These are phyloP conservation scores for Lamprotornis superbus DNA, from an alignment of 2,113 vertebrate species.

Conservation along the genomic window DNA sequence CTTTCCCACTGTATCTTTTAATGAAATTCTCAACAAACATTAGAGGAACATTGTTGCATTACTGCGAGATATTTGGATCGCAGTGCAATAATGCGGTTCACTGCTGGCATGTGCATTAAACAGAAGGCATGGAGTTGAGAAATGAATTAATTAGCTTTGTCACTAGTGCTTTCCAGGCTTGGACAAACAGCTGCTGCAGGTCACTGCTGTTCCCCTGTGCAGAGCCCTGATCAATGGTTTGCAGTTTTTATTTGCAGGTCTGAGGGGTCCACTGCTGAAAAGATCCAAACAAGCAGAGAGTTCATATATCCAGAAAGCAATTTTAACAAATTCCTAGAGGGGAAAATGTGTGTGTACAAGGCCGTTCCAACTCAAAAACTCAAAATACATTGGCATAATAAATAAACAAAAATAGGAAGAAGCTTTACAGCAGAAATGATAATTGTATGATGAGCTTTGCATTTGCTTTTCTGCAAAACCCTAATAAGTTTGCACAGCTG, in stretches of 20 bases:
- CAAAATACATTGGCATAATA: neutral
- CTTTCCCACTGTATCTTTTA: neutral
- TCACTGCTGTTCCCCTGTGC: neutral
- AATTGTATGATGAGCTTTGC: slow-evolving; percentile 14
- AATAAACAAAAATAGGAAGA: slow-evolving; percentile 32
- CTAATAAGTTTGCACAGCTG: neutral
- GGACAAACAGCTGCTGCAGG: slow-evolving; percentile 23
- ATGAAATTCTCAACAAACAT: neutral
- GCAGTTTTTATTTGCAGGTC: neutral
- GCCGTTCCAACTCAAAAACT: neutral
- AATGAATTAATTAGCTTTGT: slow-evolving; percentile 22
- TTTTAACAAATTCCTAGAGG: neutral
- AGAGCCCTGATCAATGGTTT: neutral
- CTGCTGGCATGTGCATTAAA: neutral
- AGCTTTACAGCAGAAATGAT: neutral
- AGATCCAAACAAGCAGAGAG: neutral
- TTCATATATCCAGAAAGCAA: neutral
- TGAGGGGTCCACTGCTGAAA: neutral
- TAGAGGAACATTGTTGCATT: neutral
- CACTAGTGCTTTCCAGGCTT: neutral
- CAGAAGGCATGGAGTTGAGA: neutral
- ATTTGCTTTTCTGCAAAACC: slow-evolving; percentile 13
- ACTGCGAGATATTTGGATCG: neutral
- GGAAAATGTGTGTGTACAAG: neutral
- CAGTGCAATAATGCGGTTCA: neutral